These are phyloP conservation scores for Cephalopholis sonnerati DNA, from an alignment of 2,113 vertebrate species.

Conservation along the genomic window DNA sequence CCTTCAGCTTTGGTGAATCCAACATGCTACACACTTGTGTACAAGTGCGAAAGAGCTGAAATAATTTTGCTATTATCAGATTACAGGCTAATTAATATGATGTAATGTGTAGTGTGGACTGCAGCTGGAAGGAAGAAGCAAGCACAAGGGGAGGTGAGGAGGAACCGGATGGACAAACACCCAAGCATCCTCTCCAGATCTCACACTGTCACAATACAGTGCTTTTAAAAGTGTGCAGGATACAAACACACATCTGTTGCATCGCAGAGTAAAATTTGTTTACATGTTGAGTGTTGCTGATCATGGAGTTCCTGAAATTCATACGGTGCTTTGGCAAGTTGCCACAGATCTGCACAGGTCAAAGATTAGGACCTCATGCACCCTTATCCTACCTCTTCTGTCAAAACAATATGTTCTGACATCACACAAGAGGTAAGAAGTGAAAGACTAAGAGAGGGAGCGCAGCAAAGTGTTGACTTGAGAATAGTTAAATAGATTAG, in stretches of 20 bases:
- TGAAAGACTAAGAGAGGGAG: neutral
- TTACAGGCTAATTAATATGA: no score
- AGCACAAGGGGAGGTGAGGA: constrained; percentile 19
- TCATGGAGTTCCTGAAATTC: no score
- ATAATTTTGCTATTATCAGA: no score
- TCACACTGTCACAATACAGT: neutral
- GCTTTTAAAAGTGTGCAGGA: neutral
- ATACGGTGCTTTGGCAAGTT: neutral
- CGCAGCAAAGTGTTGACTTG: constrained; percentile 18
- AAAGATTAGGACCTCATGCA: neutral
- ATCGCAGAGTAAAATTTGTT: no score
- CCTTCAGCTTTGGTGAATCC: no score
- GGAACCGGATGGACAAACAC: constrained; percentile 38
- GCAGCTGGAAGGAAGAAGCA: constrained; percentile 35
- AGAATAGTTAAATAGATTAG: constrained; percentile 41
- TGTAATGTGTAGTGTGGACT: neutral
- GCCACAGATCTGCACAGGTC: no score
- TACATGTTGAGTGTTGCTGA: neutral
- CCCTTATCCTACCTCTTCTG: neutral
- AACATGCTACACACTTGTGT: no score
- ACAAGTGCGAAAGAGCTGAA: no score
- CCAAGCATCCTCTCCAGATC: neutral
- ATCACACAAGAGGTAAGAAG: neutral
- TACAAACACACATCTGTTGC: neutral
- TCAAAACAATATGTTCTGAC: neutral